Conservation (phyloP, 2,113 vertebrate genomes). For the Chelonoidis abingdonii region DNA sequence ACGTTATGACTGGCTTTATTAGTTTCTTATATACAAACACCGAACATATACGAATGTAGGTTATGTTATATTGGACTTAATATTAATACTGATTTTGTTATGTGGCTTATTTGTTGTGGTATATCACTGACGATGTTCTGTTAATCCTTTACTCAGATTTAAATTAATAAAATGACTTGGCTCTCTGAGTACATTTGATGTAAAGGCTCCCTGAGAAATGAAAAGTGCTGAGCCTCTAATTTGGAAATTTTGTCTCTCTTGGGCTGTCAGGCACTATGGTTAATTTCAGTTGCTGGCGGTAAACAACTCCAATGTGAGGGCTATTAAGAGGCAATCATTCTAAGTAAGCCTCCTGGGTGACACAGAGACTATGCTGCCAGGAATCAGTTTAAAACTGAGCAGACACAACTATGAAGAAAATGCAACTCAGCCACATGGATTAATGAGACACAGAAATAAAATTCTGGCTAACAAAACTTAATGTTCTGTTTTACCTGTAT, state of each 20-base stretch:
- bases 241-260: conserved; percentile 55
- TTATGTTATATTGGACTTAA: background rate
- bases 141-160: conserved; percentile 3
- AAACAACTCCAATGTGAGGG: conserved; percentile 53
- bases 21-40: background rate
- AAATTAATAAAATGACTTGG: conserved; percentile 4
- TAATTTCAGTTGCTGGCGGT: conserved; percentile 63
- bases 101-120: background rate
- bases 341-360: conserved; percentile 45
- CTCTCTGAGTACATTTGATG: conserved; percentile 6
- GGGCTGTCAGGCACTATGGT: conserved; percentile 28
- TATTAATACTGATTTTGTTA: background rate
- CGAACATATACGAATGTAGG: background rate
- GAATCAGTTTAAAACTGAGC: conserved; percentile 13
- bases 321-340: conserved; percentile 66
- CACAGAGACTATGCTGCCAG: conserved; percentile 4
- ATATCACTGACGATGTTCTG: background rate
- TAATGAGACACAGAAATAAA: background rate
- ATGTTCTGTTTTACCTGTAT: background rate
- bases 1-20: background rate
- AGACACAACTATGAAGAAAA: conserved; percentile 15
- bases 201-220: conserved; percentile 40
- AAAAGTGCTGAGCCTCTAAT: conserved; percentile 53
- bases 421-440: background rate
- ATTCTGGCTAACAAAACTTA: background rate